phyloP scores from a whole-genome alignment of 1,140 invertebrate genomes.

The Bombus cullumanus region DNA sequence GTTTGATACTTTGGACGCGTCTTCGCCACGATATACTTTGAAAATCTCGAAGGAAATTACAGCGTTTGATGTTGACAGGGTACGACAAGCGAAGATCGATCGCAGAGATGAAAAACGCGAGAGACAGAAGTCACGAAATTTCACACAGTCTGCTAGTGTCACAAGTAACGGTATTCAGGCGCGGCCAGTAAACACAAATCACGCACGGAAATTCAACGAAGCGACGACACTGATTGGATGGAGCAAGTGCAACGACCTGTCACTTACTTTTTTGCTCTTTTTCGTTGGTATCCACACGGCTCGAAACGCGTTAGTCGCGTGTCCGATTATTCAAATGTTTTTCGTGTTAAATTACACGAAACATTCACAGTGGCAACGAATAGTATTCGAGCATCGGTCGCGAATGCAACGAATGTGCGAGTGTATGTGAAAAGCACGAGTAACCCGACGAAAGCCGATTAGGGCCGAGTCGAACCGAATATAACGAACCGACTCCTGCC shows the following conservation, averaged over 20 bases:
- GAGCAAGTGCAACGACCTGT: constrained; percentile 36
- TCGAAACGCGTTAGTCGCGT: too few species aligned
- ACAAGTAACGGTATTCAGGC: constrained; percentile 47
- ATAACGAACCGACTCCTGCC: constrained; percentile 41
- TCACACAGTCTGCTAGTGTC: background rate
- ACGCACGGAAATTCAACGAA: constrained; percentile 25
- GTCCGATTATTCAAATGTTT: background rate
- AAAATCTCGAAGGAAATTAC: background rate
- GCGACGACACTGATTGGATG: constrained; percentile 16
- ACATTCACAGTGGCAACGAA: background rate
- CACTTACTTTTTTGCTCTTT: background rate
- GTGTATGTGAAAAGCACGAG: background rate
- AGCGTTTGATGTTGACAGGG: too few species aligned
- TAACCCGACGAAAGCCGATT: constrained; percentile 48
- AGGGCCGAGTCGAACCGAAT: constrained; percentile 54
- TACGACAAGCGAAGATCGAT: too few species aligned
- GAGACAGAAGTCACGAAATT: background rate
- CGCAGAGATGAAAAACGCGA: background rate
- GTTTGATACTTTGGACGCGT: background rate
- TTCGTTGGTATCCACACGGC: background rate
- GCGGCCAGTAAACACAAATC: constrained; percentile 35
- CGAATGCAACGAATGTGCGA: background rate
- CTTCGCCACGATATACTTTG: background rate
- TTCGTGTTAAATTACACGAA: background rate
- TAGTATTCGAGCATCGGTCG: background rate